Evolutionary conservation across 2,797 vertebrate species (phyloP), one percentile per base, ranked within the genome.

Genomic region (Gambusia yucatana): DNA sequence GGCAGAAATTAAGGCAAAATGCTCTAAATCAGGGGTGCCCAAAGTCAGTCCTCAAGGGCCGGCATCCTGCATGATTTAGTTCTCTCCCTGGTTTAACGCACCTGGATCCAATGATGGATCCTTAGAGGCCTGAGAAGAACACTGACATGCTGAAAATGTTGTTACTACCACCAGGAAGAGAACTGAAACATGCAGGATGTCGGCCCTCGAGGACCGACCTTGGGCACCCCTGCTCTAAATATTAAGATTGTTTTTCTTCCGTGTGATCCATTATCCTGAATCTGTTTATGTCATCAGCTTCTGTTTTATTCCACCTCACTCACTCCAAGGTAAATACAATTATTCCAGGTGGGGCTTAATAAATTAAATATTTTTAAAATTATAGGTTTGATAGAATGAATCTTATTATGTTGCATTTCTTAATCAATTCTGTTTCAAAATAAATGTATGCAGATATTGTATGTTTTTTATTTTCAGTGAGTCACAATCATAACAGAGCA

Each of bases 251-350:
- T 84, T 83, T 84, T 73, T 46, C 75, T 63, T 72, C 57, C 55
- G 41, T 2, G 7, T n/a, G 30, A 73, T 70, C 46, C 76, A 77
- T 74, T 22, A 4, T 67, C 61, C 80, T 52, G 14, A 67, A 59
- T 82, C 65, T 87, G 80, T 72, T 88, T 80, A 41, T 44, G 71
- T 63, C n/a, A 72, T 84, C 44, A 72, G 52, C 1, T 33, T 81
- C 50, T 44, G 46, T 82, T 79, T 72, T 76, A 33, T 46, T 76
- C 77, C 47, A 59, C 65, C 17, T 47, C n/a, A 7, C 41, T 1
- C 28, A 67, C 46, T 83, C 20, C 17, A 75, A 72, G 16, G 39
- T 69, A 69, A 25, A 43, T 69, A 14, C 9, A n/a, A 28, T 44
- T 44, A 16, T 44, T 70, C 25, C 25, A 28, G 67, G 41, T 70